A percentile compares a stretch with the other conserved stretches of the same genome.
phyloP scores from a whole-genome alignment of 23 tunicate species.

The Botrylloides violaceus region DNA sequence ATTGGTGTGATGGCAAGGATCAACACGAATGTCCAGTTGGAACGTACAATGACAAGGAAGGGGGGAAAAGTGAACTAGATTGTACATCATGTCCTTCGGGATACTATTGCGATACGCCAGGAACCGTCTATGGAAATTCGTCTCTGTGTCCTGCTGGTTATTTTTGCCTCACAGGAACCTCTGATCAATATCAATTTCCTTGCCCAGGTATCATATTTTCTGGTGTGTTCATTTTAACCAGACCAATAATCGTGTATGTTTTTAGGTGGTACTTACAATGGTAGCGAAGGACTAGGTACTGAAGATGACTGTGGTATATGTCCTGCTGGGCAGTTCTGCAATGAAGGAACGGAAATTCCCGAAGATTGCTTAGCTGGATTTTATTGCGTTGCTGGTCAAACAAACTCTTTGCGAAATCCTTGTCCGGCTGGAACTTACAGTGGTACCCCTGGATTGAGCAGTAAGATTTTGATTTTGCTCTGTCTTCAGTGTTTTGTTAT shows the following conservation, averaged over 20 bases:
- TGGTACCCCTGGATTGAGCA: conserved; percentile 39
- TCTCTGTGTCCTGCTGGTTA: conserved; percentile 51
- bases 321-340: conserved; percentile 37
- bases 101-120: conserved; percentile 49
- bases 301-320: conserved; percentile 35
- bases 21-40: conserved; percentile 64
- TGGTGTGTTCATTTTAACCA: background rate
- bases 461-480: conserved; percentile 35
- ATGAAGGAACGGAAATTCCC: conserved; percentile 1
- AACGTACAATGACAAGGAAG: conserved; percentile 70
- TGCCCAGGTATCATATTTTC: conserved; percentile 57
- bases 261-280: conserved; percentile 73
- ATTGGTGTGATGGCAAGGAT: conserved; percentile 70
- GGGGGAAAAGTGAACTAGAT: conserved; percentile 25
- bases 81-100: conserved; percentile 74
- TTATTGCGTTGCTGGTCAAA: conserved; percentile 72
- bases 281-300: background rate
- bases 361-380: conserved; percentile 62
- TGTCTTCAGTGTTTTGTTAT: too few species aligned
- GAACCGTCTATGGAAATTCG: conserved; percentile 27
- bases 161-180: conserved; percentile 86
- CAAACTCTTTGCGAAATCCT: conserved; percentile 53
- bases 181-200: conserved; percentile 37
- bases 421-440: conserved; percentile 93
- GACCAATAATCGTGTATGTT: background rate